Base-by-base conservation (phyloP, 2,888 invertebrate species). In the Watsonalla cultraria region DNA sequence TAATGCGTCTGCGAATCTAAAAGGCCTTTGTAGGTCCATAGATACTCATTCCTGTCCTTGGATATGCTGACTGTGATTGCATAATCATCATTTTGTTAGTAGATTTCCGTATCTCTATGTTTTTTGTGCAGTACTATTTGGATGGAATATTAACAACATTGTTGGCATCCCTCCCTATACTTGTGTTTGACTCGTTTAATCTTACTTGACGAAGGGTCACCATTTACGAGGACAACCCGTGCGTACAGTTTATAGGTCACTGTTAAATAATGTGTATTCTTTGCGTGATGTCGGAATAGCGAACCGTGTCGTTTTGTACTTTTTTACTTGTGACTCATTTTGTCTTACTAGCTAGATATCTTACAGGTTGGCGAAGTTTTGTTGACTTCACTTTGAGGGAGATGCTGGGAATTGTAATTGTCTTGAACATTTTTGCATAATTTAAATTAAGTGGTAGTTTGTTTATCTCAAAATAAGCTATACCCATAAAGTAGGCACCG, bases 261-360 rank as follows among this genome's bases (percentile, higher is more conserved):
- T 76, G 78, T 78, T 84, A 81, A 84, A 85, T 84, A 82, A 82
- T 85, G 79, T 77, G 76, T 75, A 77, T 72, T 77, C 74, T 76
- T 80, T 78, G 72, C 70, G 77, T 80, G 77, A 73, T 77, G 74
- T 72, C 73, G 66, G 72, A 66, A 75, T 76, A 69, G 75, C 76
- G 70, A 74, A 76, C 72, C 70, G 70, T 73, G 69, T 67, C 70
- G 74, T 79, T 80, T 69, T 72, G 72, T 72, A 73, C 70, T 78
- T 81, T 82, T 84, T 84, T 84, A 70, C 65, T 80, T 78, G 78
- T 79, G 80, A 76, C 72, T 75, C 76, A 76, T 79, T 78, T 79
- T 69, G 71, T 68, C 64, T 65, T 62, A 67, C 66, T 68, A 51
- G 37, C 37, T 37, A 37, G 37, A 37, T 37, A 7, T 37, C 7